Base-by-base conservation (phyloP, 1,140 invertebrate genomes). In the Caerostris extrusa region DNA sequence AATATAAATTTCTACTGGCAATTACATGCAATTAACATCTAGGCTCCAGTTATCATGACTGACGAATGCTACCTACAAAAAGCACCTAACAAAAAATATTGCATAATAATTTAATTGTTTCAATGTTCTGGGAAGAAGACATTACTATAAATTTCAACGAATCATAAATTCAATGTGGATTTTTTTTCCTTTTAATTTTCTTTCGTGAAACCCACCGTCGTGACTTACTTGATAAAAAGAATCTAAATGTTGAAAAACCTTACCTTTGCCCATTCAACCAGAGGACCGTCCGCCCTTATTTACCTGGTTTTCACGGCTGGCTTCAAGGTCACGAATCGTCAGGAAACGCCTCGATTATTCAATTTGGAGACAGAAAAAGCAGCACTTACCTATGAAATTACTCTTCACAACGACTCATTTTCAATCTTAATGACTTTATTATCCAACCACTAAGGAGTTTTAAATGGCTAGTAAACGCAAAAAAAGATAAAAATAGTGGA, bases 261-360 rank as follows among this genome's bases (percentile, higher is more conserved):
- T 77, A 77, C 71, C 53, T 77, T 77, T 77, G 12, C 61, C 6
- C 8, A 77, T 50, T 77, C 34, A 77, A 34, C 7, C 34, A 34
- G 4, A 53, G 53, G 34, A 77, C 4, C 8, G 34, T 77, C 71
- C 71, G 71, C 71, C 71, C 71, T 77, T 50, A 77, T 77, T 77
- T 77, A 77, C 71, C 71, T 77, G 71, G 50, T 77, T 77, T 50
- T 3, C 50, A 12, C n/a, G 34, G 71, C 7, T 77, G 71, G 7
- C 34, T 77, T 77, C 71, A 77, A 77, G 71, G 71, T 53, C 71
- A 77, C 8, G 34, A 77, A 34, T 77, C 71, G 71, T 77, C 8
- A 50, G 71, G 71, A 67, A 6, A 67, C 61, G 61, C 34, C 71
- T 50, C 12, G 34, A 77, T 77, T 77, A 77, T 77, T 50, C 71